Base-by-base conservation (phyloP, 1,140 invertebrate species). In the Diorhabda sublineata region DNA sequence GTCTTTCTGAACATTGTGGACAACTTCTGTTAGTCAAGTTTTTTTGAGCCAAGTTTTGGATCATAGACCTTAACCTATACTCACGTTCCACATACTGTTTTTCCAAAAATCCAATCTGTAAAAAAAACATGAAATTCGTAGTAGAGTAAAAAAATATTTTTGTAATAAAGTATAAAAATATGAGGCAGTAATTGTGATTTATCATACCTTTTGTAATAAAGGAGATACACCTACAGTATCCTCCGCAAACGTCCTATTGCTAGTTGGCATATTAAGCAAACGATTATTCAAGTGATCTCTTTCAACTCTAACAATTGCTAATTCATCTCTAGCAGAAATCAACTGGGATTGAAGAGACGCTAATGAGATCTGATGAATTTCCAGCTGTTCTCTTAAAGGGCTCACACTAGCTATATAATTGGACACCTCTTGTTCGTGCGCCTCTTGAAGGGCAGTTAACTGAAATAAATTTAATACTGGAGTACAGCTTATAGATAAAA, bases 401-500 rank as follows among this genome's bases (percentile, higher is more conserved):
- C 83, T 82, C 3, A 86, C 73, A 72, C 85, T 86, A 74, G 84
- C 76, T 69, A 87, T 83, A 79, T 86, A 86, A 59, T 84, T 83
- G 78, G 86, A 86, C 58, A 92, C 81, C 77, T 93, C 91, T 44
- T 88, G 86, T 74, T 92, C 91, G 68, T 93, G 91, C 4, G 91
- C 89, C 68, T 90, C 84, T 80, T 93, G 91, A 3, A 92, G 81
- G 4, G 89, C 85, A 79, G 91, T 91, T 5, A 92, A 78, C 89
- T 91, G 75, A 64, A 77, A 69, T 64, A 67, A 7, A 45, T 58
- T 52, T 8, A 52, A 52, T 8, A 52, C 26, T 26, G 1, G 26
- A 26, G 26, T 26, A 26, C 26, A 26, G 26, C 26, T 26, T 26
- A 26, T 26, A 26, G 26, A 26, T 26, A 26, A 26, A 26, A 11